A percentile compares a stretch with the other conserved stretches of the same genome.
These are phyloP conservation scores for Sebastes cheni DNA, from an alignment of 2,797 vertebrate genomes.

Conservation along the genomic window DNA sequence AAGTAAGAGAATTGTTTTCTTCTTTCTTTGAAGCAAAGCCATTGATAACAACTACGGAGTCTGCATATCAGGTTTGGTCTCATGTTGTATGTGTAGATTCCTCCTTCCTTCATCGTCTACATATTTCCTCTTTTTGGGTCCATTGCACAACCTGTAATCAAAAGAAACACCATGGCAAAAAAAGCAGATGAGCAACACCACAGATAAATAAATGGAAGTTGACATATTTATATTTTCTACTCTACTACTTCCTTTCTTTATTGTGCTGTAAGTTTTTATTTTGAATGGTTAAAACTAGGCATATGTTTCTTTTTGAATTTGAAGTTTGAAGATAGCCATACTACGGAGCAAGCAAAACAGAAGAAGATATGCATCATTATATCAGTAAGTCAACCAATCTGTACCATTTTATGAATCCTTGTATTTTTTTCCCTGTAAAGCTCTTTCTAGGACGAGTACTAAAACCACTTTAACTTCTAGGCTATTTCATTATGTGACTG, in stretches of 20 bases:
- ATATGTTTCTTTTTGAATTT: neutral
- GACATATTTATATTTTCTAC: neutral
- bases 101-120: constrained; percentile 37
- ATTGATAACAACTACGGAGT: neutral
- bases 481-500: neutral
- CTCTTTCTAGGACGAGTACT: neutral
- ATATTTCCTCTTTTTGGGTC: constrained; percentile 48
- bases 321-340: neutral
- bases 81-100: constrained; percentile 3
- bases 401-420: neutral
- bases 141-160: constrained; percentile 55
- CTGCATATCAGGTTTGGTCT: constrained; percentile 32
- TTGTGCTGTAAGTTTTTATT: neutral
- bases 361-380: neutral
- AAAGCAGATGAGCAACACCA: neutral
- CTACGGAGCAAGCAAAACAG: neutral
- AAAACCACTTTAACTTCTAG: neutral
- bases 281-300: neutral
- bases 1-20: neutral
- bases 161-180: neutral
- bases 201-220: neutral
- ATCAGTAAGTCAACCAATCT: neutral
- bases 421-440: neutral
- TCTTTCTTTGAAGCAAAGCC: neutral
- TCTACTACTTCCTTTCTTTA: neutral